Conservation (phyloP, 2,888 invertebrate genomes). For the Leptogaster cylindrica region DNA sequence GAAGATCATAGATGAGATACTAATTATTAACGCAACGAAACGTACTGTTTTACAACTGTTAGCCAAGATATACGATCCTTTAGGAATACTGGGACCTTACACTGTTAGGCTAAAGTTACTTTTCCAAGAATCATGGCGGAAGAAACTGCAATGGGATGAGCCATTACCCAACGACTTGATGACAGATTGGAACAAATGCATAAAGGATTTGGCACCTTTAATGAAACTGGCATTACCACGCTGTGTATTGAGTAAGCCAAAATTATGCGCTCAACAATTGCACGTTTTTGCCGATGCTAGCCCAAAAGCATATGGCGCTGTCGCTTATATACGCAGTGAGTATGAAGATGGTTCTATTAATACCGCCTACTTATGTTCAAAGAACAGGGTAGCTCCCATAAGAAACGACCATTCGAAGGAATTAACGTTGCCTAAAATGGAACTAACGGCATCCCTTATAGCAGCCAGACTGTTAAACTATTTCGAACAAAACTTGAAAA, state of each 20-base stretch:
- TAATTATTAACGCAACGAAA: background rate
- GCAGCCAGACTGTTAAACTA: background rate
- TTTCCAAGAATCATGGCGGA: conserved; percentile 14
- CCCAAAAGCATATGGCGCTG: background rate
- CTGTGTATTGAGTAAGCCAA: too few relatives aligned
- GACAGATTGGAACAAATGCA: conserved; percentile 8
- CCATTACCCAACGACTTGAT: background rate
- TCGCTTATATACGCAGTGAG: background rate
- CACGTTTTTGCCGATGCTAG: background rate
- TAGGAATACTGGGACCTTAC: background rate
- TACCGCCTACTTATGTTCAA: background rate
- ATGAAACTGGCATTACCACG: too few relatives aligned
- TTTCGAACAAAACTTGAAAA: background rate
- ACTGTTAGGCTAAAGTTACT: conserved; percentile 1
- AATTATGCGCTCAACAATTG: background rate
- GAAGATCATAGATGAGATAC: background rate
- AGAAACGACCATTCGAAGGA: background rate
- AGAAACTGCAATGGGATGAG: conserved; percentile 1
- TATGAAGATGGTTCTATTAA: background rate
- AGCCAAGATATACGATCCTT: background rate
- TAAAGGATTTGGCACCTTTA: too few relatives aligned
- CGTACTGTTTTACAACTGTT: background rate
- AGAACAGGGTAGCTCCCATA: background rate
- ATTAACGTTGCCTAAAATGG: background rate
- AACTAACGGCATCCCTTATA: background rate